phyloP scores from a whole-genome alignment of 1,140 invertebrate species.

The Nephotettix cincticeps region DNA sequence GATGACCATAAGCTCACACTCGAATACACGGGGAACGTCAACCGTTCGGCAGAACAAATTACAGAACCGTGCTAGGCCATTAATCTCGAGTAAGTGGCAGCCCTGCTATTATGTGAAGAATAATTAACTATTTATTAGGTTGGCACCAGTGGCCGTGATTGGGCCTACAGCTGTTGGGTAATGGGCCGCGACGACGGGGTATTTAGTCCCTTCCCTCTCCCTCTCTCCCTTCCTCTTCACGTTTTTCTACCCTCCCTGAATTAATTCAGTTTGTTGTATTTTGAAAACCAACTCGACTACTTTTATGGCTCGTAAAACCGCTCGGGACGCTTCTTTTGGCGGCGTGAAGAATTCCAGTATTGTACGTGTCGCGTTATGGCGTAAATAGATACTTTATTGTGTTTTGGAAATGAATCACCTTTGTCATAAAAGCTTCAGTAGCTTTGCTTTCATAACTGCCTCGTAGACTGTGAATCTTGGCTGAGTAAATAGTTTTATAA shows the following conservation, averaged over 20 bases:
- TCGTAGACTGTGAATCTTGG: too few relatives aligned
- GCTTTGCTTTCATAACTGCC: too few relatives aligned
- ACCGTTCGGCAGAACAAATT: constrained; percentile 18
- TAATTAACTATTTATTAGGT: constrained; percentile 24
- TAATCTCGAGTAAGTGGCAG: constrained; percentile 17
- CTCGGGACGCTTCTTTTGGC: neutral
- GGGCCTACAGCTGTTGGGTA: constrained; percentile 11
- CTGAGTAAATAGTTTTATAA: too few relatives aligned
- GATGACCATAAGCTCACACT: too few relatives aligned
- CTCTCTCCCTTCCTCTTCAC: neutral
- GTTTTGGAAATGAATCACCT: too few relatives aligned
- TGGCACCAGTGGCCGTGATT: constrained; percentile 15
- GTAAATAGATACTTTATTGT: neutral
- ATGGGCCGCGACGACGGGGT: constrained; percentile 4
- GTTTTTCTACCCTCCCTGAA: neutral
- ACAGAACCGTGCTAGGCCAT: constrained; percentile 3
- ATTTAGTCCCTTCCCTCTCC: neutral
- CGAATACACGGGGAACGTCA: neutral
- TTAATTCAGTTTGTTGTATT: constrained; percentile 21
- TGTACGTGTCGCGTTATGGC: neutral
- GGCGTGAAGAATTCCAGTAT: constrained; percentile 1
- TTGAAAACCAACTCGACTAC: constrained; percentile 20
- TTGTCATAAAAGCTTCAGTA: too few relatives aligned
- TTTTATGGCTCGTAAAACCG: constrained; percentile 14
- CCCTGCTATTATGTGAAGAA: constrained; percentile 21